A percentile compares a stretch with the other conserved stretches of the same genome.
Conservation (phyloP, 2,113 vertebrate genomes). For the Bufo bufo region DNA sequence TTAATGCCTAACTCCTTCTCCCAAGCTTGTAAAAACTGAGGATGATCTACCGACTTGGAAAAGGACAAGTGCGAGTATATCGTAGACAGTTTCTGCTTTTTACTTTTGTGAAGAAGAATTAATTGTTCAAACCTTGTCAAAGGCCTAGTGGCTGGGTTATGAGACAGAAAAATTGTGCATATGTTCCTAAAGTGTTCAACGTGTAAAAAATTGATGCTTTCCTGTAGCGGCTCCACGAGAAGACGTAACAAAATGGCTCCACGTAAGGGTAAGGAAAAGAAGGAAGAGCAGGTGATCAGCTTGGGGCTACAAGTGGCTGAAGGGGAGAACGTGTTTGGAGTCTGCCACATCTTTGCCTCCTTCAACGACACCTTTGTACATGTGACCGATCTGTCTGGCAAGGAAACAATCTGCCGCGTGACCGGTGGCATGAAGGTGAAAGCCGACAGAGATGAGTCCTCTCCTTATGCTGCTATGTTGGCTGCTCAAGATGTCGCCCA, state of each 20-base stretch:
- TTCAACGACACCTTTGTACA: constrained; percentile 99
- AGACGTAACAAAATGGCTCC: constrained; percentile 84
- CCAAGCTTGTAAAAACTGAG: too few species aligned
- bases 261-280: constrained; percentile 99
- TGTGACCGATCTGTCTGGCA: constrained; percentile 97
- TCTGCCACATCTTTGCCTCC: constrained; percentile 98
- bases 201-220: constrained; percentile 84
- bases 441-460: constrained; percentile 95
- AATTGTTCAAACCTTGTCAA: too few species aligned
- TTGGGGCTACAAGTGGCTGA: constrained; percentile 96
- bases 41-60: too few species aligned
- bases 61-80: too few species aligned
- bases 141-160: too few species aligned
- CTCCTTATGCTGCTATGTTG: constrained; percentile 96
- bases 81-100: too few species aligned
- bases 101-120: too few species aligned
- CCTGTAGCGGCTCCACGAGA: constrained; percentile 60
- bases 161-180: too few species aligned
- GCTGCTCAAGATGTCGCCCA: constrained; percentile 96
- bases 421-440: constrained; percentile 99
- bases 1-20: too few species aligned
- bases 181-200: too few species aligned
- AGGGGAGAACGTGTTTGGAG: constrained; percentile 96
- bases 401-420: constrained; percentile 97
- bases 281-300: constrained; percentile 99